Percentiles rank a stretch among this genome's conserved stretches.
These are phyloP conservation scores for Centropus bengalensis DNA, from an alignment of 2,113 vertebrate genomes.

Conservation along the genomic window DNA sequence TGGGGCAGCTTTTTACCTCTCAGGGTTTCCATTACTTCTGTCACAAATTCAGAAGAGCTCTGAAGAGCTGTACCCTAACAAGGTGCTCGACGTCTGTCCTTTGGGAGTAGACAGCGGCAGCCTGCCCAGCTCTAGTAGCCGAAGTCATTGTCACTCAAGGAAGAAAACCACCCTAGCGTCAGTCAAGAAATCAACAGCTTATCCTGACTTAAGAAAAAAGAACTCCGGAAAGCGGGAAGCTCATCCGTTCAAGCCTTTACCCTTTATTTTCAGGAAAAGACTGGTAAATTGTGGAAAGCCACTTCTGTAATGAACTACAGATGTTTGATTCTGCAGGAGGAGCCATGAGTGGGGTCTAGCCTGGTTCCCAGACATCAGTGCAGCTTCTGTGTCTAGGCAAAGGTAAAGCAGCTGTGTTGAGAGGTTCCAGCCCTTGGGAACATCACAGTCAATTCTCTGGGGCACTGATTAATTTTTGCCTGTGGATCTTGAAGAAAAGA, in stretches of 20 bases:
- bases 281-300: background rate
- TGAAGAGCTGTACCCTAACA: background rate
- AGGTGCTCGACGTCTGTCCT: background rate
- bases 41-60: background rate
- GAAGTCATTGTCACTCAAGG: background rate
- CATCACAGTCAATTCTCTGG: background rate
- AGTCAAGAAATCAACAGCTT: background rate
- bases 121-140: background rate
- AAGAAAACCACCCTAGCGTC: background rate
- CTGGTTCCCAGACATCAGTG: background rate
- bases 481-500: background rate
- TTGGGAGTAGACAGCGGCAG: background rate
- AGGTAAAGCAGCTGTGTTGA: background rate
- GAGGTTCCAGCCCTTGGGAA: background rate
- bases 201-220: background rate
- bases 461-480: background rate
- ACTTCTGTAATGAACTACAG: background rate
- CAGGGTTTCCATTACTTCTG: background rate
- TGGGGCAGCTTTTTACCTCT: background rate
- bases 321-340: background rate
- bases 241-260: background rate
- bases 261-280: background rate
- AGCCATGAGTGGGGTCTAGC: background rate
- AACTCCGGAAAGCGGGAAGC: background rate
- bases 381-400: background rate